Conservation (phyloP, 37 sponge, comb jelly and placozoan genomes). For the Ianthella basta region DNA sequence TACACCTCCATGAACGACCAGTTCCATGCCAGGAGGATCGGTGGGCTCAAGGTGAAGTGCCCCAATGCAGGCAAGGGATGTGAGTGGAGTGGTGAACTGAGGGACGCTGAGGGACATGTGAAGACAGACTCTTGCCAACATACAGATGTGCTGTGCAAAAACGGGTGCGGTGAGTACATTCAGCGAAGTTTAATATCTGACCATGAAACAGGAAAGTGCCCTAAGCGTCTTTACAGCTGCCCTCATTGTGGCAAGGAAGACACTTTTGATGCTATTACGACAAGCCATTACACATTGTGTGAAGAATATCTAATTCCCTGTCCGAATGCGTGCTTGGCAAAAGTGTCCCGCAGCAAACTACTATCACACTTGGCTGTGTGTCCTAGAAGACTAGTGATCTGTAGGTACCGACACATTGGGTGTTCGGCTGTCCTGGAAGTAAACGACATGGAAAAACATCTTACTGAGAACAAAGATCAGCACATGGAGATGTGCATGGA, state of each 20-base stretch:
- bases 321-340: too few relatives aligned
- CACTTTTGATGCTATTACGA: neutral
- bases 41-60: slow-evolving; percentile 9
- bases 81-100: slow-evolving; percentile 14
- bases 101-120: neutral
- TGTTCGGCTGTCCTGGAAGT: neutral
- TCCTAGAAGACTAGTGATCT: neutral
- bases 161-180: neutral
- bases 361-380: neutral
- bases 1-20: slow-evolving; percentile 24
- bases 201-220: neutral
- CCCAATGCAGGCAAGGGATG: neutral
- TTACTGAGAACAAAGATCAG: neutral
- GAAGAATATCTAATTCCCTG: too few relatives aligned
- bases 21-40: slow-evolving; percentile 16
- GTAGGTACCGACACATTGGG: neutral
- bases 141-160: neutral
- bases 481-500: slow-evolving; percentile 9
- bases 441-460: neutral
- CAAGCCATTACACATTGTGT: too few relatives aligned
- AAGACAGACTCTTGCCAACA: neutral
- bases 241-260: neutral
- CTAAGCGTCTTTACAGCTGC: neutral
- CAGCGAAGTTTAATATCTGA: neutral
- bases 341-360: too few relatives aligned